Conservation (phyloP, 2,113 vertebrate species). For the Mustela lutreola region DNA sequence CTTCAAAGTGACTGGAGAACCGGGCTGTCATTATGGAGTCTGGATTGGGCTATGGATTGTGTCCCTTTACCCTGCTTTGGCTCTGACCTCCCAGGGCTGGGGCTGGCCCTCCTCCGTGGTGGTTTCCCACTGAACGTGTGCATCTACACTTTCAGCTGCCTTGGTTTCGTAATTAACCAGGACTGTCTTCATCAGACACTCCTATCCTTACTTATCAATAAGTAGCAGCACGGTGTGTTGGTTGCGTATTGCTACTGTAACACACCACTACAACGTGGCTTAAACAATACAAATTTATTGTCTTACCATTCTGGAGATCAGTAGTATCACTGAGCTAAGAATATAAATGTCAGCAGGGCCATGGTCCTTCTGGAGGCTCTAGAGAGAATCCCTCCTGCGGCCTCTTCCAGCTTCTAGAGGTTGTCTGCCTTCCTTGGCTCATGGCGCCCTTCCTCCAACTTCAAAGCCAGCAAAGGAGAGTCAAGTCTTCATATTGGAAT, state of each 20-base stretch:
- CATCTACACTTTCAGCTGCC: neutral
- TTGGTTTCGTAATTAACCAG: neutral
- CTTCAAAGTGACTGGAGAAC: neutral
- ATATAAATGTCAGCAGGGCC: neutral
- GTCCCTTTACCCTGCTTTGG: neutral
- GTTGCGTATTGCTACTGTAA: neutral
- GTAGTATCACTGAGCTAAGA: neutral
- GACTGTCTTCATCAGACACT: neutral
- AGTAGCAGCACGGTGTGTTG: neutral
- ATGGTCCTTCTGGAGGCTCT: neutral
- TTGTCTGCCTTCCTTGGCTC: neutral
- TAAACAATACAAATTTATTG: neutral
- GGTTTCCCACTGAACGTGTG: neutral
- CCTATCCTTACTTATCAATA: neutral
- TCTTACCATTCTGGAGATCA: neutral
- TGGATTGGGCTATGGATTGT: neutral
- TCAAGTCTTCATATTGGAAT: neutral
- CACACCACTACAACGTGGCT: neutral
- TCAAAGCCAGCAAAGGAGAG: neutral
- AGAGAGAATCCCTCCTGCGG: neutral
- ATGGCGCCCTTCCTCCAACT: neutral
- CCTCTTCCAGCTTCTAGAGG: neutral
- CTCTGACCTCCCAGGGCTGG: neutral
- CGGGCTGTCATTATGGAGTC: neutral
- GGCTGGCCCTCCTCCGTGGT: neutral